Base-by-base conservation (phyloP, 2,888 invertebrate genomes). In the Branchipolynoe longqiensis region DNA sequence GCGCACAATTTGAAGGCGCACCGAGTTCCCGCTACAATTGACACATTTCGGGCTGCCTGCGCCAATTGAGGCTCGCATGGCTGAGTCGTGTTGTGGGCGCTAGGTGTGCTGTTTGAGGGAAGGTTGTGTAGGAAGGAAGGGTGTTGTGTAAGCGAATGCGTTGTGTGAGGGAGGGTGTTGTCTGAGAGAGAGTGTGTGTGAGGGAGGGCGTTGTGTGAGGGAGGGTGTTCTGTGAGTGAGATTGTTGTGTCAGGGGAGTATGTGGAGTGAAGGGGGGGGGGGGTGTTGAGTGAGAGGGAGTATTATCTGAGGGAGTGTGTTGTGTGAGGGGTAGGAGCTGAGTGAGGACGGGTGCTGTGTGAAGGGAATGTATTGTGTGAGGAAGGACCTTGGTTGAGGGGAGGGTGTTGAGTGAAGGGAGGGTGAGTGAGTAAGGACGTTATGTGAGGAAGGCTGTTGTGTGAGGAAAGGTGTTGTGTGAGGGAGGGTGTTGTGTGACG, bases 1-100 rank as follows among this genome's bases (percentile, higher is more conserved):
- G 69, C 69, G 69, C 69, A 33, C 69, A 36, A 69, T 69, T 69
- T 14, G 69, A 69, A 36, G 8, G 69, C 64, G 38, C 36, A 69
- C 36, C 36, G 36, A 69, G 38, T 58, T n/a, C 36, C 12, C 38
- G 69, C 69, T 25, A 22, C 69, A 69, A 69, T 69, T 69, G 69
- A 69, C 69, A 69, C 69, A 69, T 69, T 69, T 69, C 69, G 36
- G 69, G 36, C 38, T 38, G 62, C n/a, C 1, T 62, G 31, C 12
- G 62, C 62, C 62, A n/a, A 4, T 25, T 58, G 58, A 58, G n/a
- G 14, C 14, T n/a, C 31, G 62, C 36, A 0, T 69, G 69, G n/a
- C 38, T 14, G 12, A 22, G 31, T 33, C 18, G 2, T 33, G 38
- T 3, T 3, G 3, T 25, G 25, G 38, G 36, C 18, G 36, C 22